Conservation (phyloP, 2,797 vertebrate species). For the Propithecus perrieri region DNA sequence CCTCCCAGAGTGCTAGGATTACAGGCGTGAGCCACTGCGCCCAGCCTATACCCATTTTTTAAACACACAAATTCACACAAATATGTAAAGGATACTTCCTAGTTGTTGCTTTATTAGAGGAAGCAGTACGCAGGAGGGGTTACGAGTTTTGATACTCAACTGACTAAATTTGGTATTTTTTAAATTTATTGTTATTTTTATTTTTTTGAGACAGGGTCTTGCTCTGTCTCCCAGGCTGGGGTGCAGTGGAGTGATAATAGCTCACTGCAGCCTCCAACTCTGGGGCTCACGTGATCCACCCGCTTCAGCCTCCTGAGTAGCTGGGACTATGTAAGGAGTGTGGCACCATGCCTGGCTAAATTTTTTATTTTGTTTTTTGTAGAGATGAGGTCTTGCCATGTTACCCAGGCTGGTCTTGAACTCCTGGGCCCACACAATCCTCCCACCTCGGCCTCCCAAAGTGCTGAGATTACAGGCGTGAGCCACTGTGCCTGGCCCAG, state of each 20-base stretch:
- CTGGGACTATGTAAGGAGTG: neutral
- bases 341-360: neutral
- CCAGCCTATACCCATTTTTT: neutral
- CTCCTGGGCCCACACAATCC: neutral
- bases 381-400: neutral
- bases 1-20: no score
- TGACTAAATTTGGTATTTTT: no score
- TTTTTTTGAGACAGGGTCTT: no score
- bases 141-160: neutral
- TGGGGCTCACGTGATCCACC: no score
- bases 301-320: neutral
- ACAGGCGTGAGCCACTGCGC: no score
- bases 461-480: neutral
- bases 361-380: neutral
- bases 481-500: neutral
- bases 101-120: neutral
- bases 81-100: constrained; percentile 21
- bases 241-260: no score
- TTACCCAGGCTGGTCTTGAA: neutral
- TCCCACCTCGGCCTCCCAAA: neutral
- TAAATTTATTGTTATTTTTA: no score
- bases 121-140: neutral
- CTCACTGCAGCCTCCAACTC: no score
- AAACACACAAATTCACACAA: constrained; percentile 2
- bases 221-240: no score